These are phyloP conservation scores for Pachydiplax longipennis DNA, from an alignment of 2,888 invertebrate genomes.

Conservation along the genomic window DNA sequence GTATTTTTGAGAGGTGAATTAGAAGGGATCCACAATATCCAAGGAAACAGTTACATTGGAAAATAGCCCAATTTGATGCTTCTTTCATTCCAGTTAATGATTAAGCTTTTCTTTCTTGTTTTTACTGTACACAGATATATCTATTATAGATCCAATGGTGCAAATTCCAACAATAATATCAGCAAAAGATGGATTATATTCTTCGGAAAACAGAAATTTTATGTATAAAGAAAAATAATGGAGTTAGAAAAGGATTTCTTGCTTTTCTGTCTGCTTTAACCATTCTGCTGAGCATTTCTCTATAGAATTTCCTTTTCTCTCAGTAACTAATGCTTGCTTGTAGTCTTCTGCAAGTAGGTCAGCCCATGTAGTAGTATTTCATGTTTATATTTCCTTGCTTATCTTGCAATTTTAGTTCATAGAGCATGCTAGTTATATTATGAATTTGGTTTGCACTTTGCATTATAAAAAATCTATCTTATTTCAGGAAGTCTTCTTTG, in stretches of 20 bases:
- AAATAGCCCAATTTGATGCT: constrained; percentile 11
- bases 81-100: constrained; percentile 34
- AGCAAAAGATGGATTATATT: background rate
- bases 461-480: no score
- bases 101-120: constrained; percentile 17
- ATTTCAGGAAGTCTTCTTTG: no score
- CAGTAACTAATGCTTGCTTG: no score
- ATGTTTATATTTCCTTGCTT: no score
- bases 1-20: background rate
- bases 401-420: no score
- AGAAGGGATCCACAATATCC: constrained; percentile 19
- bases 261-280: background rate
- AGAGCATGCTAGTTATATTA: no score
- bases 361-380: no score
- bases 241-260: background rate
- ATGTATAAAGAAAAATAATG: background rate
- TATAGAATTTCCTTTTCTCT: background rate
- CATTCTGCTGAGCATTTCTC: background rate
- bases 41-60: background rate
- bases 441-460: no score
- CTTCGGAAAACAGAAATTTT: background rate
- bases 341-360: no score
- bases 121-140: constrained; percentile 24
- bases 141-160: constrained; percentile 25
- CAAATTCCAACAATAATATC: constrained; percentile 1